Evolutionary conservation across 2,888 invertebrate species (phyloP).

Genomic region (Drosophila macrothrix): DNA sequence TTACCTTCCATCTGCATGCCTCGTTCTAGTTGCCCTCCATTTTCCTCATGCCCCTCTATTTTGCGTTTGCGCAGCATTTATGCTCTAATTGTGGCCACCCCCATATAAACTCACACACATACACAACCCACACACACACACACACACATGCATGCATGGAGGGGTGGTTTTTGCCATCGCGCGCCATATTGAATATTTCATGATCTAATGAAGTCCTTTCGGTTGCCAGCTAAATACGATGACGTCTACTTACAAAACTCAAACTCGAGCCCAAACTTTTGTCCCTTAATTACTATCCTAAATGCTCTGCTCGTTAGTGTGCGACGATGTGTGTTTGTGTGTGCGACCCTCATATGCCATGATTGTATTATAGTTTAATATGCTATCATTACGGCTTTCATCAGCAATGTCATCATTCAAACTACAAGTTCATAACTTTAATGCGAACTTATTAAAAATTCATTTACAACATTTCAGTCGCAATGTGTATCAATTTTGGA

Average conservation of each 20-base stretch:
- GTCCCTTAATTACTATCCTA: constrained; percentile 53
- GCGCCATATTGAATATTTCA: constrained; percentile 82
- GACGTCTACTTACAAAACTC: constrained; percentile 31
- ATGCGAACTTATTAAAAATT: constrained; percentile 67
- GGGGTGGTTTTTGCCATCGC: constrained; percentile 55
- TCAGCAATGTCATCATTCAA: constrained; percentile 79
- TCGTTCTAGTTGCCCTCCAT: constrained; percentile 5
- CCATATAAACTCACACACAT: constrained; percentile 21
- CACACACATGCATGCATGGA: constrained; percentile 15
- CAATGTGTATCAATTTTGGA: neutral
- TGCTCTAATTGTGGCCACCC: constrained; percentile 72
- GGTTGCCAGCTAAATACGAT: constrained; percentile 41
- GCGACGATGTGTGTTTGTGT: constrained; percentile 15
- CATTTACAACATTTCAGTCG: constrained; percentile 39
- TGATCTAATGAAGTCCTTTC: constrained; percentile 78
- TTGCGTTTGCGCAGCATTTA: constrained; percentile 76
- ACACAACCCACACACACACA: constrained; percentile 1
- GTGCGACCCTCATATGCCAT: constrained; percentile 58
- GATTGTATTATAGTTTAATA: constrained; percentile 67
- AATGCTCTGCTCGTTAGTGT: constrained; percentile 41
- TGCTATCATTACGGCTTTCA: constrained; percentile 79
- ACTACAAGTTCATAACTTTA: constrained; percentile 64
- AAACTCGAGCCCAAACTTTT: constrained; percentile 43
- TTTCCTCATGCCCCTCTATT: constrained; percentile 15
- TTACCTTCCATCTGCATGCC: constrained; percentile 3